These are phyloP conservation scores for Troides helena DNA, from an alignment of 2,888 invertebrate genomes.

Conservation along the genomic window DNA sequence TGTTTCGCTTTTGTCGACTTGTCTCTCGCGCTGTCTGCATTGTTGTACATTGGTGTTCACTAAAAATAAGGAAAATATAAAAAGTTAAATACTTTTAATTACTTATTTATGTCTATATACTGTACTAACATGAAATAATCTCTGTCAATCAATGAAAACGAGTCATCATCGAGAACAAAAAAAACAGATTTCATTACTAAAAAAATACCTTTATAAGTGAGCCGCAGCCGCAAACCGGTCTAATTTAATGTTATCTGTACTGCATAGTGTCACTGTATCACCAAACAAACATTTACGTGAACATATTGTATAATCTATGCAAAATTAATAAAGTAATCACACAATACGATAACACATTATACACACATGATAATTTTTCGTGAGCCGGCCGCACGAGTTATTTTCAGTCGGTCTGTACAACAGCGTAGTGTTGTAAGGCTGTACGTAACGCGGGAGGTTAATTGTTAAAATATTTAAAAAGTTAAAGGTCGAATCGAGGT, in stretches of 20 bases:
- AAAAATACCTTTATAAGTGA: slow-evolving; percentile 49
- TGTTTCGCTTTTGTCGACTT: slow-evolving; percentile 69
- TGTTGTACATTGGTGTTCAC: slow-evolving; percentile 63
- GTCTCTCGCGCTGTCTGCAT: slow-evolving; percentile 75
- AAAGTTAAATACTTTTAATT: not conserved
- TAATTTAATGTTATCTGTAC: slow-evolving; percentile 58
- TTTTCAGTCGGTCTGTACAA: slow-evolving; percentile 23
- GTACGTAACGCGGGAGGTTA: slow-evolving; percentile 31
- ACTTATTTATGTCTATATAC: not conserved
- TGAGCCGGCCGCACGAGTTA: slow-evolving; percentile 10
- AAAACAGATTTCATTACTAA: slow-evolving; percentile 29
- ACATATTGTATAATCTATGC: slow-evolving; percentile 37
- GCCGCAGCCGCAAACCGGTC: slow-evolving; percentile 61
- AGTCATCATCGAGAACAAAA: not conserved
- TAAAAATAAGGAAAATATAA: slow-evolving; percentile 47
- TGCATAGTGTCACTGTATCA: slow-evolving; percentile 59
- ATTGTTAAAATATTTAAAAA: slow-evolving; percentile 40
- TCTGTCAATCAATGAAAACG: not conserved
- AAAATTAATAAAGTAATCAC: slow-evolving; percentile 37
- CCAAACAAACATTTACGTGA: slow-evolving; percentile 62
- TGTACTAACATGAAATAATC: not conserved
- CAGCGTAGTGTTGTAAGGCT: slow-evolving; percentile 10
- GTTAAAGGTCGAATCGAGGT: slow-evolving; percentile 44
- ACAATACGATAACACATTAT: slow-evolving; percentile 31
- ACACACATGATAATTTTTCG: slow-evolving; percentile 19